Evolutionary conservation across 2,797 vertebrate species (phyloP).

Genomic region (Phoxinus dragarum): DNA sequence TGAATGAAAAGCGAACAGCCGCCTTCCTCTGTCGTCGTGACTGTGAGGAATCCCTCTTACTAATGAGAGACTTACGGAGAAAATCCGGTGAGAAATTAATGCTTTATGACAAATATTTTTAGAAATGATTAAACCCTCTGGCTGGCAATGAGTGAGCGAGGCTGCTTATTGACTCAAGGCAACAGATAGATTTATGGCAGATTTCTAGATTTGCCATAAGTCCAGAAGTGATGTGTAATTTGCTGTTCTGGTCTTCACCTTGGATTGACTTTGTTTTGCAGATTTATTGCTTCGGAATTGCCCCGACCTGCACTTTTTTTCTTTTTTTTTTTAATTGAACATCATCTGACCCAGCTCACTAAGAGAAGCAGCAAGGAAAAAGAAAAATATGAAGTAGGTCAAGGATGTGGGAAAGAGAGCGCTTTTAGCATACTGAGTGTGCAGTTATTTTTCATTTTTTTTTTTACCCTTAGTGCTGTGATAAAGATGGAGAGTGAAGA

Average conservation of each 20-base stretch:
- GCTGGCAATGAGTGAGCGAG: conserved; percentile 26
- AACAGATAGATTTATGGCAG: conserved; percentile 50
- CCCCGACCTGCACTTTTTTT: conserved; percentile 72
- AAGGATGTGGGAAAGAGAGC: conserved; percentile 71
- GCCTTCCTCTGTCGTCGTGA: conserved; percentile 36
- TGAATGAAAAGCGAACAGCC: conserved; percentile 38
- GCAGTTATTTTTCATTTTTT: conserved; percentile 42
- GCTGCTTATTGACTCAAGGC: conserved; percentile 37
- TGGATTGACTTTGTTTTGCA: conserved; percentile 78
- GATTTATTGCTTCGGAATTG: conserved; percentile 72
- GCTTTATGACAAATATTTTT: conserved; percentile 50
- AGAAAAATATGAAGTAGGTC: conserved; percentile 70
- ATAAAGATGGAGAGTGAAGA: conserved; percentile 31
- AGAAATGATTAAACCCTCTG: conserved; percentile 46
- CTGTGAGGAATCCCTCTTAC: conserved; percentile 49
- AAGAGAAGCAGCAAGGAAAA: conserved; percentile 63
- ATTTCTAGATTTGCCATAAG: conserved; percentile 38
- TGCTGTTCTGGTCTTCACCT: conserved; percentile 68
- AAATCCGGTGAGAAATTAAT: conserved; percentile 52
- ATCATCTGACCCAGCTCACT: conserved; percentile 67
- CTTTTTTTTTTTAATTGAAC: conserved; percentile 78
- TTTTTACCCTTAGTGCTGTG: conserved; percentile 4
- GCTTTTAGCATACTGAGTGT: conserved; percentile 61
- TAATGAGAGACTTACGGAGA: conserved; percentile 43
- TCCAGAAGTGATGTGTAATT: conserved; percentile 65